Evolutionary conservation across 2,797 vertebrate genomes (phyloP).

Genomic region (Lates japonicus): DNA sequence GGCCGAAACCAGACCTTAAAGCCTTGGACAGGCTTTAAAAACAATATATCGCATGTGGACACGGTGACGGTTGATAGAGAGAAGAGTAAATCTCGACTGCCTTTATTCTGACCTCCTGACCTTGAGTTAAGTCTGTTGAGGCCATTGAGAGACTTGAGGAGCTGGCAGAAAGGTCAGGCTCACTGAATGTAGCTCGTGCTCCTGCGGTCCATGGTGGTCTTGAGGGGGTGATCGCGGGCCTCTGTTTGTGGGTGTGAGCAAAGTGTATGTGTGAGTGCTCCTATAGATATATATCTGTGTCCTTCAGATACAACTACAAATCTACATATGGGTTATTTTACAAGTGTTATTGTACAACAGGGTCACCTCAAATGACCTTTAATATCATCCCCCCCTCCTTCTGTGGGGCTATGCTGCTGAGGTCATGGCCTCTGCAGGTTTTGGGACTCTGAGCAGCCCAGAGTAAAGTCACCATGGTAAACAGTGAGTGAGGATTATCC

Average conservation of each 20-base stretch:
- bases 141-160: constrained; percentile 61
- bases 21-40: constrained; percentile 42
- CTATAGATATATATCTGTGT: neutral
- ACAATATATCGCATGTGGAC: constrained; percentile 31
- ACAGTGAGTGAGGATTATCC: constrained; percentile 59
- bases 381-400: constrained; percentile 35
- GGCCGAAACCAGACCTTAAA: neutral
- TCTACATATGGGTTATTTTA: constrained; percentile 24
- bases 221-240: no score
- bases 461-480: constrained; percentile 31
- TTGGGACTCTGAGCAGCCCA: constrained; percentile 36
- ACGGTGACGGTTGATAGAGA: constrained; percentile 31
- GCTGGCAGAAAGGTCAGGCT: constrained; percentile 45
- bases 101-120: constrained; percentile 77
- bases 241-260: neutral
- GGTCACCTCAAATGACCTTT: constrained; percentile 54
- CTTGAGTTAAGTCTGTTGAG: constrained; percentile 63
- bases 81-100: constrained; percentile 68
- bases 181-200: constrained; percentile 37
- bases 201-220: constrained; percentile 38
- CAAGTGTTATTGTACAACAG: no score
- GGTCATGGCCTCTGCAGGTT: constrained; percentile 48
- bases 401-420: constrained; percentile 9
- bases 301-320: constrained; percentile 15
- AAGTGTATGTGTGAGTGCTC: neutral